phyloP scores from a whole-genome alignment of 2,113 vertebrate genomes.

The Galbula dea region DNA sequence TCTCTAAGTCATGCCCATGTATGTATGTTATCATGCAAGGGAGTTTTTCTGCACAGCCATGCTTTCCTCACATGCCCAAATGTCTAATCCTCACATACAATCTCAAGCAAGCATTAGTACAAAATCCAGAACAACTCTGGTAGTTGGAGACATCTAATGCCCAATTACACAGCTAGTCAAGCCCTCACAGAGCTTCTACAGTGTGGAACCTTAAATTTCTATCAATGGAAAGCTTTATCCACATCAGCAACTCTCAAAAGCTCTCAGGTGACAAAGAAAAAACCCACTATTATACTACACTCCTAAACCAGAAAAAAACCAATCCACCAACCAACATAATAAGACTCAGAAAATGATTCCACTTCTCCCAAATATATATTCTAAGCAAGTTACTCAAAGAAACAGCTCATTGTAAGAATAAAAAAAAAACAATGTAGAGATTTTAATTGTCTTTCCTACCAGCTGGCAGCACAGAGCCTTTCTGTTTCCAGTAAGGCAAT shows the following conservation, averaged over 20 bases:
- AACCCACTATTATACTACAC: background rate
- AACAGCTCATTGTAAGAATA: background rate
- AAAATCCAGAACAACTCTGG: background rate
- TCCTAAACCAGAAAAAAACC: background rate
- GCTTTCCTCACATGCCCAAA: background rate
- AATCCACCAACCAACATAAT: no score
- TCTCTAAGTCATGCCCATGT: fast-evolving
- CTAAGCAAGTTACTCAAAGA: background rate
- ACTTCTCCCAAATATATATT: background rate
- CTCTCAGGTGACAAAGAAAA: no score
- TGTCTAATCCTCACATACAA: fast-evolving
- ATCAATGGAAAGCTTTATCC: background rate
- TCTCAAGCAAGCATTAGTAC: background rate
- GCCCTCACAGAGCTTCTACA: background rate
- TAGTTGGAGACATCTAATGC: background rate
- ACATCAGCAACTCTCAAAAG: background rate
- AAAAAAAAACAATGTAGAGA: background rate
- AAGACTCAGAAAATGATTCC: background rate
- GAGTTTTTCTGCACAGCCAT: background rate
- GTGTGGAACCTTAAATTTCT: background rate
- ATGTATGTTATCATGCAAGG: fast-evolving
- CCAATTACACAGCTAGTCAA: background rate
- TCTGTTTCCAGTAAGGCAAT: background rate
- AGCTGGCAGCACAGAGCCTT: background rate
- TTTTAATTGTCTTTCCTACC: background rate